These are phyloP conservation scores for Varroa destructor DNA, from an alignment of 1,140 invertebrate species.

Conservation along the genomic window DNA sequence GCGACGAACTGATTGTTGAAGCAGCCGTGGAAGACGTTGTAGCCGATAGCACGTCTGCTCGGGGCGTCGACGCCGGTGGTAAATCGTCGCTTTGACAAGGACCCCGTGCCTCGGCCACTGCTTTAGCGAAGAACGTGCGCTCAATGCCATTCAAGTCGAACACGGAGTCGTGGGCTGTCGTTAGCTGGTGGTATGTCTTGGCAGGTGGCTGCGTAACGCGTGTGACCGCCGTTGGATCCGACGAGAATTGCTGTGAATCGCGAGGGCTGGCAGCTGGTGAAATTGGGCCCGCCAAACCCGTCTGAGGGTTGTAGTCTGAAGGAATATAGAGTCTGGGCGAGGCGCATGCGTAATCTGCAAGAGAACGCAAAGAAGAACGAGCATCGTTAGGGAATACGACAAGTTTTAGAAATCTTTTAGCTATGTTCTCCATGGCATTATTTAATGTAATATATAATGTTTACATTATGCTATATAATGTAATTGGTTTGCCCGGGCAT, in stretches of 20 bases:
- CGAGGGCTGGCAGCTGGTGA: slow-evolving; percentile 12
- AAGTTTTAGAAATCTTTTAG: too few relatives aligned
- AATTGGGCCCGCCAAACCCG: neutral
- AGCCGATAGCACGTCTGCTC: neutral
- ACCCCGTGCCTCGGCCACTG: slow-evolving; percentile 15
- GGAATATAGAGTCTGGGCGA: slow-evolving; percentile 21
- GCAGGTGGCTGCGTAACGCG: neutral
- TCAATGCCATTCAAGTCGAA: slow-evolving; percentile 25
- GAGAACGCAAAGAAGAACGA: neutral
- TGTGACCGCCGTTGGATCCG: neutral
- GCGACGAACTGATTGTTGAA: neutral
- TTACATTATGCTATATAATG: too few relatives aligned
- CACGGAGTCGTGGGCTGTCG: slow-evolving; percentile 22
- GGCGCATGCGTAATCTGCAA: slow-evolving; percentile 26
- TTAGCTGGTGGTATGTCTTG: slow-evolving; percentile 25
- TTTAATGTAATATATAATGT: too few relatives aligned
- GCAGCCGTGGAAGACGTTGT: neutral
- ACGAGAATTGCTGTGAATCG: neutral
- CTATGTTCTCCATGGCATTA: too few relatives aligned
- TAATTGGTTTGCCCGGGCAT: too few relatives aligned
- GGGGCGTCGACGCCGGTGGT: too few relatives aligned
- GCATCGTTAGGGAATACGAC: too few relatives aligned
- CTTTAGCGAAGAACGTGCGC: slow-evolving; percentile 23
- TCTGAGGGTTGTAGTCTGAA: slow-evolving; percentile 26
- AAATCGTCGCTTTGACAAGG: too few relatives aligned